These are phyloP conservation scores for Drosophila cognata DNA, from an alignment of 2,888 invertebrate species.

Conservation along the genomic window DNA sequence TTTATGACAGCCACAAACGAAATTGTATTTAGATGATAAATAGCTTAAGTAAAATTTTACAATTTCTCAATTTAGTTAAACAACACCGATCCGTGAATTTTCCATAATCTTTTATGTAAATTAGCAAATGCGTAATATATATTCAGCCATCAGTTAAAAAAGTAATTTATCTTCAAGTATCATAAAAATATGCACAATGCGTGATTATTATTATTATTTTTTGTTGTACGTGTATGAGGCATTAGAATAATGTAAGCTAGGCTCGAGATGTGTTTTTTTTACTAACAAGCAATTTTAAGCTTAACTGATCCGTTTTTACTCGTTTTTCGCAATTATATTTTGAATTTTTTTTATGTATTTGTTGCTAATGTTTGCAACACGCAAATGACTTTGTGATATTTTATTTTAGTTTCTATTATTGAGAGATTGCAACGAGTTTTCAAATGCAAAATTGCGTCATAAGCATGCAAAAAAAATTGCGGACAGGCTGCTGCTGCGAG, in stretches of 20 bases:
- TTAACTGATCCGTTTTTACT: slow-evolving; percentile 55
- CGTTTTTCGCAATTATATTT: neutral
- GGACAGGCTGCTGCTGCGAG: neutral
- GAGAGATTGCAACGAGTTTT: slow-evolving; percentile 41
- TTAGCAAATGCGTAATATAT: neutral
- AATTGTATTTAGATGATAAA: slow-evolving; percentile 34
- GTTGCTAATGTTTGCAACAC: slow-evolving; percentile 44
- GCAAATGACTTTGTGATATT: slow-evolving; percentile 59
- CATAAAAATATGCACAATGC: slow-evolving; percentile 8
- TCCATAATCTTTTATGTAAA: slow-evolving; percentile 16
- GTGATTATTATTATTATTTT: slow-evolving; percentile 11
- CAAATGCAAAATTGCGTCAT: slow-evolving; percentile 43
- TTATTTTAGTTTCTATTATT: slow-evolving; percentile 35
- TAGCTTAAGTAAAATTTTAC: slow-evolving; percentile 14
- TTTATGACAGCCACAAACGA: slow-evolving; percentile 30
- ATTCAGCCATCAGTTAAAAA: neutral
- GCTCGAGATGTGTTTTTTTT: slow-evolving; percentile 24
- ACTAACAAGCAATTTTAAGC: slow-evolving; percentile 3
- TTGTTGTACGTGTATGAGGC: slow-evolving; percentile 2
- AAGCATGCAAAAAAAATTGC: neutral
- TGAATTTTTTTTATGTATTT: slow-evolving; percentile 15
- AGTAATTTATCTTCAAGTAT: neutral
- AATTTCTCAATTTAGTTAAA: slow-evolving; percentile 13
- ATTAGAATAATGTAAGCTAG: slow-evolving; percentile 9
- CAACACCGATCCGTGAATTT: slow-evolving; percentile 6